Base-by-base conservation (phyloP, 2,888 invertebrate genomes). In the Noctua janthina region DNA sequence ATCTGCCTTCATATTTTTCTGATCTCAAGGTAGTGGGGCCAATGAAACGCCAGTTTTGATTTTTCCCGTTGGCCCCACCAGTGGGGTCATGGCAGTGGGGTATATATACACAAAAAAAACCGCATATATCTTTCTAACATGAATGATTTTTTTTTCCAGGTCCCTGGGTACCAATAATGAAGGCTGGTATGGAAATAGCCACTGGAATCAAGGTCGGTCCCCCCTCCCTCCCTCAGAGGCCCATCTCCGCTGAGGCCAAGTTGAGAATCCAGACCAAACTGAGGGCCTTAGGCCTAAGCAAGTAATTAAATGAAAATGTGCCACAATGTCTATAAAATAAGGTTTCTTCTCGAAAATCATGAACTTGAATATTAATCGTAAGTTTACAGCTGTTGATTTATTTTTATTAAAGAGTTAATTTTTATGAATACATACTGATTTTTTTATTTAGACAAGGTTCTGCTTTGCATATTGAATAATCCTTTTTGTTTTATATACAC, bases 161-260 rank as follows among this genome's bases (percentile, higher is more conserved):
- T 82, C 91, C 96, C 15, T 98, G 98, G 98, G 98, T 98, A 17
- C 97, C 98, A 11, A 97, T 97, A 35, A 98, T 98, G 98, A 98
- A 98, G 93, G 96, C 96, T 17, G 98, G 98, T 4, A 98, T 98
- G 98, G 96, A 97, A 87, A 91, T 97, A 13, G 93, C 97, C 15
- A 97, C 97, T 0, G 97, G 97, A 0, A 96, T 98, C 43, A 96
- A 98, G 81, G 96, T 98, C 67, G 98, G 98, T 0, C 97, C 97
- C 0, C 97, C 97, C 0, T 96, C 98, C 7, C 92, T 97, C 8
- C 98, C 98, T 0, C 95, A 98, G 72, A 93, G 90, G 67, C 93
- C 97, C 0, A 89, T 98, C 7, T 94, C 97, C 0, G 83, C 92
- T 0, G 96, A 96, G 87, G 95, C 96, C 62, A 93, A 92, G 72